These are phyloP conservation scores for Syngnathus typhle DNA, from an alignment of 2,113 vertebrate genomes.

Conservation along the genomic window DNA sequence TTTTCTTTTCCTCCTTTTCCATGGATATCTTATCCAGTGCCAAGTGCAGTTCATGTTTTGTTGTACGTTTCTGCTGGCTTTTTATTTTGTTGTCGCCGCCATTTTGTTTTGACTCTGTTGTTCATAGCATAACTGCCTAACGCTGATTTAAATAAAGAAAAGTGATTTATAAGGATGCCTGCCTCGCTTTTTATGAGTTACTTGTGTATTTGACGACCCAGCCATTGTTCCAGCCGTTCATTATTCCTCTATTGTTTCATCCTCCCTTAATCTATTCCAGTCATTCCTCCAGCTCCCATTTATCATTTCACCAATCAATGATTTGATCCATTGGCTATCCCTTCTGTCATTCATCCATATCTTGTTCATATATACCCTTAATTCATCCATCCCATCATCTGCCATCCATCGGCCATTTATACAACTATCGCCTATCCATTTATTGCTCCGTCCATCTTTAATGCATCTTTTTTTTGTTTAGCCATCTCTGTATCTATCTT, in stretches of 20 bases:
- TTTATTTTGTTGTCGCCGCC: slow-evolving; percentile 41
- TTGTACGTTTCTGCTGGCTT: slow-evolving; percentile 33
- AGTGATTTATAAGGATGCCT: slow-evolving; percentile 75
- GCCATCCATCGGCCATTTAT: too few relatives aligned
- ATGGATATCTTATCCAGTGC: slow-evolving; percentile 73
- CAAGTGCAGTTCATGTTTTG: slow-evolving; percentile 75
- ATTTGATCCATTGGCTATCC: neutral
- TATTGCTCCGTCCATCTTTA: too few relatives aligned
- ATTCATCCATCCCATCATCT: neutral
- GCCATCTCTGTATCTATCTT: neutral
- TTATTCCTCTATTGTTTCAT: neutral
- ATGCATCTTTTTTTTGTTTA: neutral
- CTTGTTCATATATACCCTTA: neutral
- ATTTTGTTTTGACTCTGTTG: slow-evolving; percentile 53
- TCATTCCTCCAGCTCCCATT: too few relatives aligned
- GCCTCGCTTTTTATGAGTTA: slow-evolving; percentile 10
- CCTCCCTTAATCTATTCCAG: too few relatives aligned
- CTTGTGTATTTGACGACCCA: neutral
- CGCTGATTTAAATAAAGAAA: slow-evolving; percentile 81
- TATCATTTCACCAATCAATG: too few relatives aligned
- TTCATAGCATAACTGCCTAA: slow-evolving; percentile 75
- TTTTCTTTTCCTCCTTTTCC: slow-evolving; percentile 57
- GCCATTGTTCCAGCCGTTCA: too few relatives aligned
- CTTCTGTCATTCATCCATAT: neutral
- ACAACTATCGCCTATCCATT: neutral